Conservation (phyloP, 1,140 invertebrate species). For the Ooceraea biroi region DNA sequence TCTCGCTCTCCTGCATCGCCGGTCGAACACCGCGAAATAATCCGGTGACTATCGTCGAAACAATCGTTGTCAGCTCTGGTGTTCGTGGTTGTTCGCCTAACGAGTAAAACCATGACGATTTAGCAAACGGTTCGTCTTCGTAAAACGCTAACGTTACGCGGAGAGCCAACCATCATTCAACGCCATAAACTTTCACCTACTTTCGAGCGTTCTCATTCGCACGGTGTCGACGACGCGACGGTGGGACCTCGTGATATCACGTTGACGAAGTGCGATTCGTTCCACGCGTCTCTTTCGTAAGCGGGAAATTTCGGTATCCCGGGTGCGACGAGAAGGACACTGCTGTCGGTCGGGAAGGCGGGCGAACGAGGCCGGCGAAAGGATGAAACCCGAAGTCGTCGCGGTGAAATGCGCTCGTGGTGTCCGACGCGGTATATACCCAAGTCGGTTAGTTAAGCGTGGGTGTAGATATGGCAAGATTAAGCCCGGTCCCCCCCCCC, state of each 20-base stretch:
- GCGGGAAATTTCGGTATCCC: slow-evolving; percentile 36
- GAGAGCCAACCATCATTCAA: not conserved
- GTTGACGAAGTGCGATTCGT: slow-evolving; percentile 28
- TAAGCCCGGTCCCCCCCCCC: no score
- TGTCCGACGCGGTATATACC: slow-evolving; percentile 57
- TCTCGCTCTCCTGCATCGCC: not conserved
- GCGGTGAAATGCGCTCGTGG: slow-evolving; percentile 64
- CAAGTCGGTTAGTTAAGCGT: slow-evolving; percentile 74
- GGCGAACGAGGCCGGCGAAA: slow-evolving; percentile 67
- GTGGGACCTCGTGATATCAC: slow-evolving; percentile 4
- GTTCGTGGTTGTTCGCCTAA: no score
- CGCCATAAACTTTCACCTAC: not conserved
- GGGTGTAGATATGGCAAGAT: slow-evolving; percentile 81
- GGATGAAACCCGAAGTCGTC: slow-evolving; percentile 69
- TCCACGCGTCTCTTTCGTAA: not conserved
- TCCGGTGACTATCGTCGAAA: not conserved
- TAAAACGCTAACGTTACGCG: not conserved
- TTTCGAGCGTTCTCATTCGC: not conserved
- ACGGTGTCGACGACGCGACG: not conserved
- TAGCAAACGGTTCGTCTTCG: no score
- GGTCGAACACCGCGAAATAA: not conserved
- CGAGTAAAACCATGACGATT: no score
- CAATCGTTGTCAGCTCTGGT: not conserved
- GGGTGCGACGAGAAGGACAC: not conserved
- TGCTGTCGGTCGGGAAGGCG: not conserved